Percentiles rank a stretch among this genome's conserved stretches.
Conservation (phyloP, 2,797 vertebrate species). For the Cetoscarus ocellatus region DNA sequence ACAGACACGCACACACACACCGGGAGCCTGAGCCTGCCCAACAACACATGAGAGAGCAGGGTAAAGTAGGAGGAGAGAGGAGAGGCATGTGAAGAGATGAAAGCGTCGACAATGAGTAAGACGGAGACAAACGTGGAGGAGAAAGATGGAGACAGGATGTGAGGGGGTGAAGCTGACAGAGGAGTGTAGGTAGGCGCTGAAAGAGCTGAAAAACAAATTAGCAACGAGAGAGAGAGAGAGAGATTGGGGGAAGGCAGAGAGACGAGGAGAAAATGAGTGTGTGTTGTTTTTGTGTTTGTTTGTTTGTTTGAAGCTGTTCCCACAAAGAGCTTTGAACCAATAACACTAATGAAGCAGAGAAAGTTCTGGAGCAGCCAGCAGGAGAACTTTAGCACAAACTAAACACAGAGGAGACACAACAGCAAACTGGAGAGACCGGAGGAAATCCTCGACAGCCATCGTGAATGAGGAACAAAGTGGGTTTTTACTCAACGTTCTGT, state of each 20-base stretch:
- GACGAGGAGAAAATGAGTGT: conserved; percentile 22
- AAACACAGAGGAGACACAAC: neutral
- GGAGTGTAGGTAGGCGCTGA: conserved; percentile 57
- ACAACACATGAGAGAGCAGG: conserved; percentile 63
- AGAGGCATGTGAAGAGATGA: conserved; percentile 66
- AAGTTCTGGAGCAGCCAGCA: conserved; percentile 29
- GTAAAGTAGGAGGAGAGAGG: conserved; percentile 60
- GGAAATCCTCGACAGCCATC: neutral
- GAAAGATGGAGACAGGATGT: conserved; percentile 56
- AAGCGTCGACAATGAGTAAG: conserved; percentile 71
- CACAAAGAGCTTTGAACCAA: conserved; percentile 54
- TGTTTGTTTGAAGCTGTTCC: conserved; percentile 63
- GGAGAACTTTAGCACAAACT: conserved; percentile 16
- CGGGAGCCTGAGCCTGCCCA: conserved; percentile 50
- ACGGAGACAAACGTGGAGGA: conserved; percentile 55
- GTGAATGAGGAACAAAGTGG: neutral
- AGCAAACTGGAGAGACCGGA: neutral
- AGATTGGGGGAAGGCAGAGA: conserved; percentile 31
- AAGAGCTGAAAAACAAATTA: conserved; percentile 49
- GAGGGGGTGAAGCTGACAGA: conserved; percentile 62
- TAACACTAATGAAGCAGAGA: conserved; percentile 59
- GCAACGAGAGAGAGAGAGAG: conserved; percentile 21
- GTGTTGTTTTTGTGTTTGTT: conserved; percentile 49
- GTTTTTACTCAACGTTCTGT: neutral
- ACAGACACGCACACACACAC: conserved; percentile 51